Percentiles rank a stretch among this genome's conserved stretches.
These are phyloP conservation scores for Hesperia comma DNA, from an alignment of 2,888 invertebrate species.

Conservation along the genomic window DNA sequence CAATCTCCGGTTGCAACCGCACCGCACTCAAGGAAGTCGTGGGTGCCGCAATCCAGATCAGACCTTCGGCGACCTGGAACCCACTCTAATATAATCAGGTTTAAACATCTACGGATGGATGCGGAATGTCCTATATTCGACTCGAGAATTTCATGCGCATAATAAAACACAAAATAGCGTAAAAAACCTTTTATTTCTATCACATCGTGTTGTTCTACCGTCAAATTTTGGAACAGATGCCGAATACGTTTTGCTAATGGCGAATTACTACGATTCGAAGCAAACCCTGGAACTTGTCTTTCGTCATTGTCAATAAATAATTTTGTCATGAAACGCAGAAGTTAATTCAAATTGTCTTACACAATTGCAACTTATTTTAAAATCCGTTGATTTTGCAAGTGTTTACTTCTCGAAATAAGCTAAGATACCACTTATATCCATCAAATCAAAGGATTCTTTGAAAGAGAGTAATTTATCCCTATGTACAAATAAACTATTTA, in stretches of 20 bases:
- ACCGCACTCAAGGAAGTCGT: conserved; percentile 65
- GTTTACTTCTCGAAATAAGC: too few relatives aligned
- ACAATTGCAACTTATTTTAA: too few relatives aligned
- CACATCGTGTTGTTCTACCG: conserved; percentile 80
- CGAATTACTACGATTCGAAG: conserved; percentile 75
- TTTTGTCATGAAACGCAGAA: conserved; percentile 10
- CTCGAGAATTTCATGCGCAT: background rate
- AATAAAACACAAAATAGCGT: conserved; percentile 66
- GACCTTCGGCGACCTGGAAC: conserved; percentile 42
- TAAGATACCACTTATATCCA: too few relatives aligned
- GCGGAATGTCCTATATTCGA: background rate
- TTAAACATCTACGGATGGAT: conserved; percentile 27
- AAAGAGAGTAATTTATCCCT: too few relatives aligned
- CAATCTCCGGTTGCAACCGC: conserved; percentile 59
- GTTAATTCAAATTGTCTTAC: background rate
- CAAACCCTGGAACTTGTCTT: conserved; percentile 46
- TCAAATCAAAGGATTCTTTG: too few relatives aligned
- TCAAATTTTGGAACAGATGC: conserved; percentile 78
- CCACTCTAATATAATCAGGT: conserved; percentile 23
- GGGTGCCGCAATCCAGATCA: conserved; percentile 64
- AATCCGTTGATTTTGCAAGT: too few relatives aligned
- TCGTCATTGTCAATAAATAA: conserved; percentile 23
- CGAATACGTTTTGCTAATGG: conserved; percentile 68
- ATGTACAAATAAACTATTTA: too few relatives aligned
- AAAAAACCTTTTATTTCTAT: conserved; percentile 83